phyloP scores from a whole-genome alignment of 2,113 vertebrate genomes.

The Girardinichthys multiradiatus region DNA sequence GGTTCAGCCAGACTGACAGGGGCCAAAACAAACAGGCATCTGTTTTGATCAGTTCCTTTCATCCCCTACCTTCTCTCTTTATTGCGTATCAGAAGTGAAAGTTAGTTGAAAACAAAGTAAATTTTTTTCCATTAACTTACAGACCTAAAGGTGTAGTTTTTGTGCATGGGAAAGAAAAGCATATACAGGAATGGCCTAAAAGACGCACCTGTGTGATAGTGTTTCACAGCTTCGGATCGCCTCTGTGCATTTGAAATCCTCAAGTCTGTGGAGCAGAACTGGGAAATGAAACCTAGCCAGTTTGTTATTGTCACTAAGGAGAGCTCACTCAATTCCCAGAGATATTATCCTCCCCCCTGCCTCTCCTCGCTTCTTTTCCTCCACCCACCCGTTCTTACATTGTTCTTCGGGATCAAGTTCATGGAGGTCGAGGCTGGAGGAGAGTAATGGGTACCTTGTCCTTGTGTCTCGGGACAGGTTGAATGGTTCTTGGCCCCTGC shows the following conservation, averaged over 20 bases:
- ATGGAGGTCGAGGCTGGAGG: slow-evolving; percentile 50
- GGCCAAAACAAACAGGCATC: slow-evolving; percentile 22
- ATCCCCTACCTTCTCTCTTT: slow-evolving; percentile 16
- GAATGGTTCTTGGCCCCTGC: slow-evolving; percentile 69
- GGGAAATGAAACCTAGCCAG: slow-evolving; percentile 55
- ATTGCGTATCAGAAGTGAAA: slow-evolving; percentile 42
- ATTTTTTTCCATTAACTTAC: slow-evolving; percentile 47
- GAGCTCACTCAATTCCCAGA: slow-evolving; percentile 64
- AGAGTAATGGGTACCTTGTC: slow-evolving; percentile 77
- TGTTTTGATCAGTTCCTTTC: slow-evolving; percentile 46
- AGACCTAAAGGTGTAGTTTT: slow-evolving; percentile 22
- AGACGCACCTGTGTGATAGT: slow-evolving; percentile 36
- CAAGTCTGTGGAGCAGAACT: slow-evolving; percentile 32
- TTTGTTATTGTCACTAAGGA: slow-evolving; percentile 50
- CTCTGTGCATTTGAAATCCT: no score
- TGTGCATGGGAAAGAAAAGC: slow-evolving; percentile 30
- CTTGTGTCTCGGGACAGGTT: slow-evolving; percentile 66
- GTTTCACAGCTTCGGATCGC: slow-evolving; percentile 38
- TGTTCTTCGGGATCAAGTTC: slow-evolving; percentile 69
- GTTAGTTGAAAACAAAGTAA: slow-evolving; percentile 36
- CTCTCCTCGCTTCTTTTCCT: slow-evolving; percentile 12
- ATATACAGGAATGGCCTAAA: slow-evolving; percentile 6
- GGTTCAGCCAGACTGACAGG: neutral
- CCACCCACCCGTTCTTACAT: slow-evolving; percentile 22
- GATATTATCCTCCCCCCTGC: slow-evolving; percentile 61